Evolutionary conservation across 2,888 invertebrate species (phyloP), one percentile per base, ranked within the genome.

Genomic region (Conus canariensis): DNA sequence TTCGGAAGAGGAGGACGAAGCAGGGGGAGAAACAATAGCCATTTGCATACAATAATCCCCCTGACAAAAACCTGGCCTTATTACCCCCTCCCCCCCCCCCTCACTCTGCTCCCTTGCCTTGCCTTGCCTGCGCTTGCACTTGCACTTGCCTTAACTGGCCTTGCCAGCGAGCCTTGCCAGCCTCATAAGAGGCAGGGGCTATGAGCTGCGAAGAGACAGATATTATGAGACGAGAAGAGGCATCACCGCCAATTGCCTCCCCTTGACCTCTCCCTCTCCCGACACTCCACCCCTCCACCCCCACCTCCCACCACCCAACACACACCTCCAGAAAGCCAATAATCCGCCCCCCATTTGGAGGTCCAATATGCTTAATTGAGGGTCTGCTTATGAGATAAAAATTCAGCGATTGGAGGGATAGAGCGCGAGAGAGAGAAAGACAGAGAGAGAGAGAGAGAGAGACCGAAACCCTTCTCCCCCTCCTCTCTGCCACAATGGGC

Each of bases 321-420:
- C 60, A 19, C 90, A 83, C 60, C 83, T 70, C 85, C 10, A 58
- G 59, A 58, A 30, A 88, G 90, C 85, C 91, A 90, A 88, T 91
- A 89, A 91, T 90, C 90, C 85, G 85, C n/a, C 67, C 64, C 64
- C 77, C 86, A 74, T 87, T 89, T 85, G 74, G 74, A 59, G 80
- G 85, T 70, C 77, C 90, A 90, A 89, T 90, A 90, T 88, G 85
- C 86, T 89, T 90, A 90, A 90, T 90, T 88, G 90, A 90, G 90
- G 90, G 88, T 85, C 88, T 90, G 90, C 88, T 90, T 90, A 90
- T 88, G 88, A 90, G 90, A 90, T 90, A 88, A 90, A 90, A 90
- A 90, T 90, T 90, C 90, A 88, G 88, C 88, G 85, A 90, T 85
- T 70, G 83, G 85, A 74, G 60, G 22, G 89, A 30, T 10, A 77